A percentile compares a stretch with the other conserved stretches of the same genome.
These are phyloP conservation scores for Trididemnum clinides DNA, from an alignment of 23 tunicate species.

Conservation along the genomic window DNA sequence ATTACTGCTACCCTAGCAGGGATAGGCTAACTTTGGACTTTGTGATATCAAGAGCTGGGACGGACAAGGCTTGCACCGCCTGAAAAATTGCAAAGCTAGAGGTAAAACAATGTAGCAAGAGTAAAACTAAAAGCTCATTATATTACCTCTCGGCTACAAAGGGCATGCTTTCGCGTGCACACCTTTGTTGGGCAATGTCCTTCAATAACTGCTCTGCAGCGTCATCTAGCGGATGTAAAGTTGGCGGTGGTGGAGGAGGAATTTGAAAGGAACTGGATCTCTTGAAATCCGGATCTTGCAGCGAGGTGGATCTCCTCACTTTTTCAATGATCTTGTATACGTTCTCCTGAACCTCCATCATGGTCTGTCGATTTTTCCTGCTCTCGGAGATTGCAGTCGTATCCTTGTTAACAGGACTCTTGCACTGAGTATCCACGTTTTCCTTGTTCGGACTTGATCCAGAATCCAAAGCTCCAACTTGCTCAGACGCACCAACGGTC, in stretches of 20 bases:
- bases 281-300: not conserved
- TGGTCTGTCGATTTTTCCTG: too few relatives aligned
- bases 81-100: too few relatives aligned
- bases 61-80: too few relatives aligned
- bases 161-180: not conserved
- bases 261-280: not conserved
- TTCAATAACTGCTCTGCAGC: slow-evolving; percentile 36
- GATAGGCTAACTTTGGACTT: too few relatives aligned
- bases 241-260: slow-evolving; percentile 27
- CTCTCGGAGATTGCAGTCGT: too few relatives aligned
- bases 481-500: not conserved
- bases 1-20: too few relatives aligned
- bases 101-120: too few relatives aligned
- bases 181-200: not conserved
- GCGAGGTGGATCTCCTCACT: slow-evolving; percentile 38
- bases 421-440: not conserved
- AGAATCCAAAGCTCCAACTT: not conserved
- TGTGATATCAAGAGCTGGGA: too few relatives aligned
- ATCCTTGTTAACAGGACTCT: not conserved
- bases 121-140: too few relatives aligned
- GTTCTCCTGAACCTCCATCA: not conserved
- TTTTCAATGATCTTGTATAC: slow-evolving; percentile 37
- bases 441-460: not conserved
- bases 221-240: slow-evolving; percentile 35
- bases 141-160: too few relatives aligned